Conservation (phyloP, 1,140 invertebrate species). For the Charaxes varanes region DNA sequence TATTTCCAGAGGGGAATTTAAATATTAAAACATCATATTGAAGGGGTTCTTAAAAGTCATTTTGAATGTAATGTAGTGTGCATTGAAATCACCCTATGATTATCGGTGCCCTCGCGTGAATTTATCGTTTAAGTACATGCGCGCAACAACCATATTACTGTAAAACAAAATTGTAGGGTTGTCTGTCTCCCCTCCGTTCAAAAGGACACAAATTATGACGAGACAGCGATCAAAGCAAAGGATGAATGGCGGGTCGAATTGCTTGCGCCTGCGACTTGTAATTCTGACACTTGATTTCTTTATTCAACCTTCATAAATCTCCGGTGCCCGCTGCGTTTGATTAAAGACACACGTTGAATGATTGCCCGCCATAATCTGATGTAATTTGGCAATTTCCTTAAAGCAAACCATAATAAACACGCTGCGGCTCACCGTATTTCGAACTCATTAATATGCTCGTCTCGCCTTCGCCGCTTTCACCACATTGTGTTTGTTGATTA, state of each 20-base stretch:
- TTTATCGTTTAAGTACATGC: neutral
- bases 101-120: constrained; percentile 19
- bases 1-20: constrained; percentile 13
- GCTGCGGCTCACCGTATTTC: constrained; percentile 3
- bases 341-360: constrained; percentile 22
- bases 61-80: constrained; percentile 24
- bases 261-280: constrained; percentile 34
- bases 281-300: constrained; percentile 58
- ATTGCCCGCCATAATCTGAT: constrained; percentile 14
- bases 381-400: constrained; percentile 18
- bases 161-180: neutral
- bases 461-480: neutral
- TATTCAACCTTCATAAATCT: constrained; percentile 44
- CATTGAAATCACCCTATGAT: constrained; percentile 34
- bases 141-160: neutral
- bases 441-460: constrained; percentile 13
- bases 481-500: constrained; percentile 9
- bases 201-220: constrained; percentile 47
- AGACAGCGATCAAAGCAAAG: constrained; percentile 42
- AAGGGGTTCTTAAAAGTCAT: constrained; percentile 23
- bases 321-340: constrained; percentile 32
- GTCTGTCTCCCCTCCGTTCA: constrained; percentile 26
- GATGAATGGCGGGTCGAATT: constrained; percentile 34
- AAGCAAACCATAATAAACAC: constrained; percentile 1
- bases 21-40: constrained; percentile 19